Percentiles rank a stretch among this genome's conserved stretches.
phyloP scores from a whole-genome alignment of 1,140 invertebrate species.

The Apolygus lucorum region DNA sequence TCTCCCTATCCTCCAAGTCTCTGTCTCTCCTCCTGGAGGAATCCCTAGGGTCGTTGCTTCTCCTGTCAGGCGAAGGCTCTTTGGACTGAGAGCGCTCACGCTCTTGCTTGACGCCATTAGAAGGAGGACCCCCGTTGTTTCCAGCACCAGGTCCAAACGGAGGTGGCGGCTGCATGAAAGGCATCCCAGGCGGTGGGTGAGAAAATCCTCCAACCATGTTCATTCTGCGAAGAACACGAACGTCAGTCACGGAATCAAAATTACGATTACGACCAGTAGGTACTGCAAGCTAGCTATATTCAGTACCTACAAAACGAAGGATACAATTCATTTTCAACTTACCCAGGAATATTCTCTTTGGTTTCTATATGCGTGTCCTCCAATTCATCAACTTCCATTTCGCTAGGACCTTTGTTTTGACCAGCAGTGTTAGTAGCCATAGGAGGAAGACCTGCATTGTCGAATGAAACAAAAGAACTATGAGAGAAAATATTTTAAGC shows the following conservation, averaged over 20 bases:
- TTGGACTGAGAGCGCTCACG: neutral
- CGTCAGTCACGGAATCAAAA: neutral
- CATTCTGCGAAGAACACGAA: neutral
- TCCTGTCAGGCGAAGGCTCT: neutral
- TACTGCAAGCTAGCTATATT: neutral
- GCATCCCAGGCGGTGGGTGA: neutral
- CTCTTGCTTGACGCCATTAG: neutral
- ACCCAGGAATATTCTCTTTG: neutral
- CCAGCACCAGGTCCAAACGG: neutral
- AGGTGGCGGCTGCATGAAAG: slow-evolving; percentile 8
- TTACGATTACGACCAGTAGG: neutral
- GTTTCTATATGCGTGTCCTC: slow-evolving; percentile 10
- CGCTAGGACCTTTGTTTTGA: slow-evolving; percentile 1
- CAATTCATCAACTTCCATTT: slow-evolving; percentile 2
- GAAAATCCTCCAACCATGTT: neutral
- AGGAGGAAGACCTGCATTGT: neutral
- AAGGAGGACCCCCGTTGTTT: no score
- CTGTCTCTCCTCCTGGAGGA: neutral
- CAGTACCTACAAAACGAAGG: neutral
- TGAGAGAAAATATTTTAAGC: neutral
- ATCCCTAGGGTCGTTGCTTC: neutral
- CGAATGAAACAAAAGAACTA: no score
- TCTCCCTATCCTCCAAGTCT: neutral
- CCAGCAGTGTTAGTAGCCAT: neutral
- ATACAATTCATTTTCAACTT: neutral